phyloP scores from a whole-genome alignment of 2,797 vertebrate species.

The Mycteria americana region DNA sequence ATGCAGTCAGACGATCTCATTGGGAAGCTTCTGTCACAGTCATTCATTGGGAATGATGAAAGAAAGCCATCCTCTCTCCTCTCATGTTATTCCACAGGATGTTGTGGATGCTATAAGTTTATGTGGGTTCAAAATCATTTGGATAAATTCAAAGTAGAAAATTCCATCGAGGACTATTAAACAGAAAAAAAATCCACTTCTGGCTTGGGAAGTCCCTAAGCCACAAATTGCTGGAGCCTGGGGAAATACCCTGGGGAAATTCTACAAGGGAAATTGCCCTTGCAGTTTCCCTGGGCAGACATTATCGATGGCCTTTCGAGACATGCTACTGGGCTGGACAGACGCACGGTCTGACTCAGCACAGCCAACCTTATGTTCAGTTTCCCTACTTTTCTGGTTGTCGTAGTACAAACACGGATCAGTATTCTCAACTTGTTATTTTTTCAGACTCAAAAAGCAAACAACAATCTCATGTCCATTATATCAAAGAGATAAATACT shows the following conservation, averaged over 20 bases:
- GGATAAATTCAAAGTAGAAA: neutral
- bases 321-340: neutral
- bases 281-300: neutral
- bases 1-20: slow-evolving; percentile 25
- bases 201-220: neutral
- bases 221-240: neutral
- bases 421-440: neutral
- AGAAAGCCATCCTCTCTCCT: slow-evolving; percentile 26
- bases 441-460: slow-evolving; percentile 30
- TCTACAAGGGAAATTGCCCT: neutral
- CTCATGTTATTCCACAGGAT: slow-evolving; percentile 20
- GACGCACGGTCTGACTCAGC: neutral
- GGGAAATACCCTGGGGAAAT: neutral
- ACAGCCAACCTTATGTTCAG: neutral
- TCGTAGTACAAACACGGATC: neutral
- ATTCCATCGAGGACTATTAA: slow-evolving; percentile 7
- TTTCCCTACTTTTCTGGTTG: neutral
- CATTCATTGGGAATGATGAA: slow-evolving; percentile 22
- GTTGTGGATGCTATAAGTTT: slow-evolving; percentile 4
- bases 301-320: neutral
- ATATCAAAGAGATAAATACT: slow-evolving; percentile 48
- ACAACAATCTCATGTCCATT: neutral
- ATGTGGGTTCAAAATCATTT: neutral
- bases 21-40: slow-evolving; percentile 15
- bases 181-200: neutral